phyloP scores from a whole-genome alignment of 2,888 invertebrate species.

The Orchesellides sinensis region DNA sequence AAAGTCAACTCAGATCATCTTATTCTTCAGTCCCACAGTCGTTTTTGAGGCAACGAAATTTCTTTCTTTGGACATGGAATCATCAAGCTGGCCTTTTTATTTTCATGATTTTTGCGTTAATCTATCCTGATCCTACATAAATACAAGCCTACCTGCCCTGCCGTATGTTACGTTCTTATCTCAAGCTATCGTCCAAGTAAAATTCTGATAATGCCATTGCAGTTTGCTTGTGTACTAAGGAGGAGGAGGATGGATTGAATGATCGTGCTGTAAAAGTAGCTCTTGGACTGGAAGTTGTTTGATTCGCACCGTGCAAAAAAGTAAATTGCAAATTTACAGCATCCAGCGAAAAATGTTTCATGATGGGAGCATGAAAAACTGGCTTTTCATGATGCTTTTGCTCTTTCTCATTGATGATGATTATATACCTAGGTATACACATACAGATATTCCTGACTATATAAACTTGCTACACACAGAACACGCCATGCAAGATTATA shows the following conservation, averaged over 20 bases:
- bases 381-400: conserved; percentile 55
- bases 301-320: conserved; percentile 65
- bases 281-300: conserved; percentile 58
- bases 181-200: conserved; percentile 26
- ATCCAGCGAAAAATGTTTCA: conserved; percentile 63
- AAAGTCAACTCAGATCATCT: neutral
- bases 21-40: no score
- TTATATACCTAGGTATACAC: neutral
- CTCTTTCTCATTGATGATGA: conserved; percentile 46
- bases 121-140: neutral
- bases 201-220: conserved; percentile 10
- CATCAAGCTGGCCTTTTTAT: conserved; percentile 46
- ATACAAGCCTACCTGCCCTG: conserved; percentile 10
- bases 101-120: conserved; percentile 34
- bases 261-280: conserved; percentile 33
- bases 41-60: no score
- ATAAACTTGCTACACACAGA: conserved; percentile 19
- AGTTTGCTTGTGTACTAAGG: no score
- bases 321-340: conserved; percentile 63
- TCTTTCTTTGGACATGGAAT: conserved; percentile 51
- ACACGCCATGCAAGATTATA: conserved; percentile 31
- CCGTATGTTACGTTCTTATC: conserved; percentile 20
- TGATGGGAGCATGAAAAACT: conserved; percentile 57
- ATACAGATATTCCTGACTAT: conserved; percentile 15
- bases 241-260: conserved; percentile 24